Evolutionary conservation across 2,113 vertebrate species (phyloP).

Genomic region (Pantherophis guttatus): DNA sequence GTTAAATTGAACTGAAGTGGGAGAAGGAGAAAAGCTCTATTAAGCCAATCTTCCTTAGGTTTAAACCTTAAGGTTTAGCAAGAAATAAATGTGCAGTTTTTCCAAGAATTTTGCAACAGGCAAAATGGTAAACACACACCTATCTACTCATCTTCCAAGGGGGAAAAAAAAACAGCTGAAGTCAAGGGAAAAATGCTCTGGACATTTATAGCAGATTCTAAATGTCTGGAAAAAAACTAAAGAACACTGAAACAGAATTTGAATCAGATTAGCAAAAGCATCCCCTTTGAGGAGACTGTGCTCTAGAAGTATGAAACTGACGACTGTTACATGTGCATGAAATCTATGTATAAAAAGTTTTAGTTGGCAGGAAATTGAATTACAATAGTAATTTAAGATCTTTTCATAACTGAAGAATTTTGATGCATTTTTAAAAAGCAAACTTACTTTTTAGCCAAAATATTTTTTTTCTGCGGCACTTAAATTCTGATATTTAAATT

Average conservation of each 20-base stretch:
- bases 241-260: neutral
- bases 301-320: neutral
- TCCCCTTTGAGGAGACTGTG: too few relatives aligned
- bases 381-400: neutral
- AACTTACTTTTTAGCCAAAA: neutral
- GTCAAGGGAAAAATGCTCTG: neutral
- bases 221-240: neutral
- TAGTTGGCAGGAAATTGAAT: neutral
- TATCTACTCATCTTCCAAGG: neutral
- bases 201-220: neutral
- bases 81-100: neutral
- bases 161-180: neutral
- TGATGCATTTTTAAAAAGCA: neutral
- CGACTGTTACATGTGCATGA: neutral
- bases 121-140: neutral
- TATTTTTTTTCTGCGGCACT: conserved; percentile 39
- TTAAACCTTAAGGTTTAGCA: neutral
- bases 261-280: neutral
- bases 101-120: neutral
- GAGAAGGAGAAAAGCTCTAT: neutral
- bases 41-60: neutral
- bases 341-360: neutral
- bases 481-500: conserved; percentile 35
- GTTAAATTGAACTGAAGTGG: neutral
- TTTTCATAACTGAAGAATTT: neutral